phyloP scores from a whole-genome alignment of 2,797 vertebrate genomes.

The Karalla daura region DNA sequence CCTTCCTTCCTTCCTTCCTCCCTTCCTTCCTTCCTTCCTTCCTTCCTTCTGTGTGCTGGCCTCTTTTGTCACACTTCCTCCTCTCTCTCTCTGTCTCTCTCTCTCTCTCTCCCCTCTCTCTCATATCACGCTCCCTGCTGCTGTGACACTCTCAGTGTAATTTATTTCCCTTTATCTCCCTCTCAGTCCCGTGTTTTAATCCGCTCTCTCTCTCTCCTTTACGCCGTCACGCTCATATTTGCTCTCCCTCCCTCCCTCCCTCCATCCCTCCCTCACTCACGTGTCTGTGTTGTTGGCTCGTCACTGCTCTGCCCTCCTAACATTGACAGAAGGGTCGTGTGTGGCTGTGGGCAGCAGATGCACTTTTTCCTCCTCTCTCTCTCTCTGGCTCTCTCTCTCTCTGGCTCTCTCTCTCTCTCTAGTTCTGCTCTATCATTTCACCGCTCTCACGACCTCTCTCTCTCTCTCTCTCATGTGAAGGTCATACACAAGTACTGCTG shows the following conservation, averaged over 20 bases:
- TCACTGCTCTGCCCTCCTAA: slow-evolving; percentile 55
- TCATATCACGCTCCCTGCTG: slow-evolving; percentile 29
- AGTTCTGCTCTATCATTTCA: no score
- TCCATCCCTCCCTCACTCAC: slow-evolving; percentile 45
- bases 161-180: slow-evolving; percentile 40
- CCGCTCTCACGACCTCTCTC: slow-evolving; percentile 29
- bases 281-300: slow-evolving; percentile 57
- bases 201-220: slow-evolving; percentile 8
- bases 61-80: not conserved
- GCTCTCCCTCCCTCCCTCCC: slow-evolving; percentile 7
- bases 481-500: slow-evolving; percentile 39
- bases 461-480: slow-evolving; percentile 47
- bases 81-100: slow-evolving; percentile 4
- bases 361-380: slow-evolving; percentile 45
- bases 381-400: not conserved
- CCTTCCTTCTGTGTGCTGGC: slow-evolving; percentile 1
- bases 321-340: slow-evolving; percentile 64
- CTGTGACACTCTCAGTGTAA: slow-evolving; percentile 20
- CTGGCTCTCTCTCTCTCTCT: not conserved
- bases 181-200: slow-evolving; percentile 25
- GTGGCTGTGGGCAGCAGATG: slow-evolving; percentile 67
- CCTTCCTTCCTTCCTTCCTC: no score
- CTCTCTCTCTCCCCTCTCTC: slow-evolving; percentile 11
- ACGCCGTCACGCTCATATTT: slow-evolving; percentile 24
- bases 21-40: not conserved